phyloP scores from a whole-genome alignment of 2,888 invertebrate genomes.

The Epistrophella euchroma region DNA sequence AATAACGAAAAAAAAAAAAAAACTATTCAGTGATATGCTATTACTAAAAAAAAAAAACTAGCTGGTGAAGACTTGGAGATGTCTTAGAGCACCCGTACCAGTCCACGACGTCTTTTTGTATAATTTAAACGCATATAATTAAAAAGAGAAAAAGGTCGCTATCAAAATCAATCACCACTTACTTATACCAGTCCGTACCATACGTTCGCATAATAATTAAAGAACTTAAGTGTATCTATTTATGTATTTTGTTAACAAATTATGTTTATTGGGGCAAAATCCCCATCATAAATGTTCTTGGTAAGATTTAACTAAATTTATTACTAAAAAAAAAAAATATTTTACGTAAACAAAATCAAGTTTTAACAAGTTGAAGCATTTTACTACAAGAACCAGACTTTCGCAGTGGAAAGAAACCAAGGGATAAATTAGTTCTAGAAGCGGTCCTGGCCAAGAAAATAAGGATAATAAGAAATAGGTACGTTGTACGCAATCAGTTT shows the following conservation, averaged over 20 bases:
- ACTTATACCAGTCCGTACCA: constrained; percentile 69
- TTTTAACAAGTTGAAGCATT: background rate
- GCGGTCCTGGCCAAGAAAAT: background rate
- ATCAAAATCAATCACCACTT: constrained; percentile 67
- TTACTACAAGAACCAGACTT: background rate
- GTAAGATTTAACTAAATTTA: constrained; percentile 1
- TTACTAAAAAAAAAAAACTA: background rate
- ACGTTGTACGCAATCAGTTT: no score
- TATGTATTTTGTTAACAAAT: constrained; percentile 43
- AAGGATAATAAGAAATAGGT: background rate
- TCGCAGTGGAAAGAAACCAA: background rate
- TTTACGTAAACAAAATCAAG: constrained; percentile 9
- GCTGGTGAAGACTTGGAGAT: background rate
- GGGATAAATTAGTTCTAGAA: background rate
- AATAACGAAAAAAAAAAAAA: constrained; percentile 24
- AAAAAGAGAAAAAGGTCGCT: constrained; percentile 58
- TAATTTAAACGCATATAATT: constrained; percentile 66
- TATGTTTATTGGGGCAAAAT: constrained; percentile 68
- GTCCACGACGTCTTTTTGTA: constrained; percentile 75
- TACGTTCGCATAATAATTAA: constrained; percentile 24
- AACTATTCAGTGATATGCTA: constrained; percentile 1
- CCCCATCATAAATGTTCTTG: constrained; percentile 31
- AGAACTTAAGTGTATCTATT: constrained; percentile 20
- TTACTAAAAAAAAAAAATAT: background rate
- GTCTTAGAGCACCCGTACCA: constrained; percentile 71